Conservation (phyloP, 1,140 invertebrate genomes). For the Drosophila azteca region DNA sequence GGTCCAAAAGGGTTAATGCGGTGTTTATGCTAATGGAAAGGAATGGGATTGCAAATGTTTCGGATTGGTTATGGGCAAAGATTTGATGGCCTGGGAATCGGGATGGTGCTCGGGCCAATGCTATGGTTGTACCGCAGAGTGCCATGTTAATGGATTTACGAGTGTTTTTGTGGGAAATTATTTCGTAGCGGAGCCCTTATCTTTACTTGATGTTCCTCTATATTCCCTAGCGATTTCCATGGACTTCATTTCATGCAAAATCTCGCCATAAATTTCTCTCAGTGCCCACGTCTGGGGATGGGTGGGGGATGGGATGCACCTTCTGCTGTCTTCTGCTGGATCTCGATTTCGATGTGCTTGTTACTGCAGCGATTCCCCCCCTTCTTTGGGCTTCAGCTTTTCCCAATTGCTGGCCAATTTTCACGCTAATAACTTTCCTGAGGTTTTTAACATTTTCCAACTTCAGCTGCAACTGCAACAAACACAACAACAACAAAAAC, state of each 20-base stretch:
- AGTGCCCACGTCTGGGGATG: background rate
- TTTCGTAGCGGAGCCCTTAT: background rate
- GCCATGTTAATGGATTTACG: background rate
- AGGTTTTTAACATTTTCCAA: slow-evolving; percentile 56
- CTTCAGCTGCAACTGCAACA: slow-evolving; percentile 19
- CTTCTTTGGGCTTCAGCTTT: slow-evolving; percentile 15
- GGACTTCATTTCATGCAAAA: too few relatives aligned
- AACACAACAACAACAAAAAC: background rate
- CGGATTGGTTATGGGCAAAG: slow-evolving; percentile 41
- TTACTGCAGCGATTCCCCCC: slow-evolving; percentile 26
- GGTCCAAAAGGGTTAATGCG: slow-evolving; percentile 24
- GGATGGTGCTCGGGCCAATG: background rate
- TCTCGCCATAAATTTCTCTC: background rate
- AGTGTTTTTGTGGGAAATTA: slow-evolving; percentile 9
- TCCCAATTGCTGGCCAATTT: slow-evolving; percentile 55
- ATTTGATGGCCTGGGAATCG: slow-evolving; percentile 37
- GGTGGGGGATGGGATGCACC: background rate
- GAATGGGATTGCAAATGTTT: background rate
- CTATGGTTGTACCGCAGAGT: too few relatives aligned
- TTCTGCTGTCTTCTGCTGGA: background rate
- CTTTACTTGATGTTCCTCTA: background rate
- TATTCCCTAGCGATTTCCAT: background rate
- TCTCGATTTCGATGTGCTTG: background rate
- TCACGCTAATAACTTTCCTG: slow-evolving; percentile 70
- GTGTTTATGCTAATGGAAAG: slow-evolving; percentile 52